Base-by-base conservation (phyloP, 2,888 invertebrate genomes). In the Himalopsyche tibetana region DNA sequence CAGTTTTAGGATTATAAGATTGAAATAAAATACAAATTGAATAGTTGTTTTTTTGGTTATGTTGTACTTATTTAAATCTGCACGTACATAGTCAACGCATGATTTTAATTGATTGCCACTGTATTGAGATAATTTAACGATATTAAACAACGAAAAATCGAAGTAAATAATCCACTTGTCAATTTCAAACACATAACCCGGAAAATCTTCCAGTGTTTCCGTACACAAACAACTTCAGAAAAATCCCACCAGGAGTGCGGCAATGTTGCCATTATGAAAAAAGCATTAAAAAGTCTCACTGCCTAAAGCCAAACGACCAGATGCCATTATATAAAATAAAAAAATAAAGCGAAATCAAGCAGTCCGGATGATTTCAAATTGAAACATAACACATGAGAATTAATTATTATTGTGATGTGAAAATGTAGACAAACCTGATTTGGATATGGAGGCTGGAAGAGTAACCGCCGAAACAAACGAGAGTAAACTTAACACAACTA, bases 341-440 rank as follows among this genome's bases (percentile, higher is more conserved):
- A 74, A 15, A 74, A 12, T 74, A 74, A 38, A 74, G 36, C 74
- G 36, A 74, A 74, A 36, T 38, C 74, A 36, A 74, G 11, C 8
- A 36, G 74, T 74, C 74, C 74, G 36, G 74, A 74, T 74, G 74
- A 74, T 74, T 74, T 74, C 74, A 74, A 74, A 74, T 74, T 74
- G 74, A 74, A 74, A 38, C 74, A 74, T 74, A 74, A 74, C 74
- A 74, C 38, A 38, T 74, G 74, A 74, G 74, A 74, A 74, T 74
- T 74, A 74, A 74, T 74, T 74, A 74, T 74, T 74, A 74, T 74
- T 74, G 74, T 74, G 74, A 74, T 74, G 74, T 74, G 74, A 82
- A 82, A 85, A 85, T 80, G 85, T 80, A 28, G 84, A 85, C 88
- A 83, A 84, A 88, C 88, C 87, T 88, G 88, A 82, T 88, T 88